These are phyloP conservation scores for Solenodon paradoxus DNA, from an alignment of 2,113 vertebrate genomes.

Conservation along the genomic window DNA sequence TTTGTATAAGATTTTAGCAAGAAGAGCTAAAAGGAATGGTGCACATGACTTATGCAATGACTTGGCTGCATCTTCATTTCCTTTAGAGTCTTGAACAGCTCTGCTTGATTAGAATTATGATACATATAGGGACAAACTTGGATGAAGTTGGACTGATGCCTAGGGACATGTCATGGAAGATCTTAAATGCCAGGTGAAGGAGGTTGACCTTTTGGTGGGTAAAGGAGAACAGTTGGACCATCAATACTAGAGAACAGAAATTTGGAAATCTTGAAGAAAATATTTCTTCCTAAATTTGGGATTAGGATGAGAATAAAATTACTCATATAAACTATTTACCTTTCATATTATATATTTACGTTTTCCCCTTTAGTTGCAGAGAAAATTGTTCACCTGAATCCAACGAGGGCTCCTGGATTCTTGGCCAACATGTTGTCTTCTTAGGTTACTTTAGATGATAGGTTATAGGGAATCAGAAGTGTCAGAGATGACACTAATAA, in stretches of 20 bases:
- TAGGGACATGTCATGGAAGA: neutral
- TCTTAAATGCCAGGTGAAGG: neutral
- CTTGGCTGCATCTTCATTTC: neutral
- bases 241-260: neutral
- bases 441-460: neutral
- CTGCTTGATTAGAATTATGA: neutral
- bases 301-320: slow-evolving; percentile 3
- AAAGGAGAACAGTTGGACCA: neutral
- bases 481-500: neutral
- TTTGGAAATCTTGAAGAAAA: neutral
- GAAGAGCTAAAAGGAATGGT: neutral
- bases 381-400: neutral
- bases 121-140: neutral
- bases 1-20: neutral
- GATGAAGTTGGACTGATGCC: neutral
- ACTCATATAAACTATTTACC: neutral
- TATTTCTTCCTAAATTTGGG: neutral
- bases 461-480: neutral
- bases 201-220: neutral
- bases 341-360: neutral
- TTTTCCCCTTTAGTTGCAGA: neutral
- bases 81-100: neutral
- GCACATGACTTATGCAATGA: neutral
- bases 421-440: neutral
- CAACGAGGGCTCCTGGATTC: neutral